A percentile compares a stretch with the other conserved stretches of the same genome.
These are phyloP conservation scores for Papio anubis DNA, from an alignment of 2,113 vertebrate species.

Conservation along the genomic window DNA sequence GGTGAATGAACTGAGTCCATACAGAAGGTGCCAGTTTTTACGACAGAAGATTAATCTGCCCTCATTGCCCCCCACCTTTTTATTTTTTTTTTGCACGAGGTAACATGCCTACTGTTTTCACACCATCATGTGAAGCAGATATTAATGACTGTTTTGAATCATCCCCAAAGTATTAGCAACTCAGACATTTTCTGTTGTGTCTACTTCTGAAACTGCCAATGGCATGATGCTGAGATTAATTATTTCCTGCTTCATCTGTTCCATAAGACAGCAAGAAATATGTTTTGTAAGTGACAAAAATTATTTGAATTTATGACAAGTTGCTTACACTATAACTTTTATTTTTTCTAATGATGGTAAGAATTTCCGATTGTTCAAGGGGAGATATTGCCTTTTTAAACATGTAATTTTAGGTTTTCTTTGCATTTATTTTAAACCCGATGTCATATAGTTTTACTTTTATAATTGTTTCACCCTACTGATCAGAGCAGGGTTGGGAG, in stretches of 20 bases:
- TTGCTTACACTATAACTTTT: neutral
- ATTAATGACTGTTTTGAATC: neutral
- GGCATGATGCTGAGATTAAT: slow-evolving; percentile 20
- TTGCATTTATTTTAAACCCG: neutral
- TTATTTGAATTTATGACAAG: slow-evolving; percentile 20
- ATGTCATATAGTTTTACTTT: neutral
- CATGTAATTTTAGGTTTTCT: neutral
- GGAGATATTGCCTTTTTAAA: neutral
- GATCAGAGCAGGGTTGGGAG: neutral
- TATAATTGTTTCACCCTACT: neutral
- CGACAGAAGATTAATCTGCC: neutral
- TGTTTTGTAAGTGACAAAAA: slow-evolving; percentile 22
- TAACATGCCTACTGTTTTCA: neutral
- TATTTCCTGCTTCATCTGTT: slow-evolving; percentile 65
- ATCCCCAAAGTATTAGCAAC: slow-evolving; percentile 22
- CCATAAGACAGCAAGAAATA: slow-evolving; percentile 28
- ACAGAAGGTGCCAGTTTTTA: neutral
- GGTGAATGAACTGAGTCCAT: neutral
- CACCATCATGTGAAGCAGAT: neutral
- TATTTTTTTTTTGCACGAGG: neutral
- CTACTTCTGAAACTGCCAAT: slow-evolving; percentile 3
- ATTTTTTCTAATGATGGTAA: neutral
- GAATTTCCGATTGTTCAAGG: neutral
- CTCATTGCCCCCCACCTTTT: neutral
- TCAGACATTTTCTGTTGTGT: slow-evolving; percentile 53